Percentiles rank a stretch among this genome's conserved stretches.
Evolutionary conservation across 2,797 vertebrate species (phyloP).

Genomic region (Coilia nasus): DNA sequence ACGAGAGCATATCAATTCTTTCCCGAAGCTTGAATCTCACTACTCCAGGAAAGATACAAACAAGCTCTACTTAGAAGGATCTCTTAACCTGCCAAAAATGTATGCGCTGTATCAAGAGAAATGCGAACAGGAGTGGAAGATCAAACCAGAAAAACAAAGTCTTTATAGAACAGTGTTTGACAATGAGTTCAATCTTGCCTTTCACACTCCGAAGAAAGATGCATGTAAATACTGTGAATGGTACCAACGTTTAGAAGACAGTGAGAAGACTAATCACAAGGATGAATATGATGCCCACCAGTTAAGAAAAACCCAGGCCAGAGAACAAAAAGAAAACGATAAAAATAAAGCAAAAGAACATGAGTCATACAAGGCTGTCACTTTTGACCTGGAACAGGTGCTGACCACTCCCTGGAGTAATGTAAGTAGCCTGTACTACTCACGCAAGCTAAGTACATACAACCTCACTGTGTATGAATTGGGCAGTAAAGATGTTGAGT

Average conservation of each 20-base stretch:
- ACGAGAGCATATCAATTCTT: neutral
- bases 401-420: slow-evolving; percentile 24
- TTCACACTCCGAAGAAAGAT: slow-evolving; percentile 21
- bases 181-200: slow-evolving; percentile 26
- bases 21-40: slow-evolving; percentile 20
- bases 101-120: slow-evolving; percentile 5
- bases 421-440: slow-evolving; percentile 11
- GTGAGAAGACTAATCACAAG: no score
- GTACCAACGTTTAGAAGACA: neutral
- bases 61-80: slow-evolving; percentile 13
- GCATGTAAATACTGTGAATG: slow-evolving; percentile 29
- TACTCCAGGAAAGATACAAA: slow-evolving; percentile 16
- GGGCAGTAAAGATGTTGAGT: neutral
- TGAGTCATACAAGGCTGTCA: slow-evolving; percentile 6
- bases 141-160: slow-evolving; percentile 21
- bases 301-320: neutral
- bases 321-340: slow-evolving; percentile 26
- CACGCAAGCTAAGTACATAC: neutral
- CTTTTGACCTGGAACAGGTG: slow-evolving; percentile 24
- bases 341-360: slow-evolving; percentile 20
- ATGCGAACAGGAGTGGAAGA: slow-evolving; percentile 25
- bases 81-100: slow-evolving; percentile 23
- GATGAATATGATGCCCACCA: no score
- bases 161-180: slow-evolving; percentile 18
- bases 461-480: neutral